Base-by-base conservation (phyloP, 2,888 invertebrate species). In the Hipparchia sbordonii region DNA sequence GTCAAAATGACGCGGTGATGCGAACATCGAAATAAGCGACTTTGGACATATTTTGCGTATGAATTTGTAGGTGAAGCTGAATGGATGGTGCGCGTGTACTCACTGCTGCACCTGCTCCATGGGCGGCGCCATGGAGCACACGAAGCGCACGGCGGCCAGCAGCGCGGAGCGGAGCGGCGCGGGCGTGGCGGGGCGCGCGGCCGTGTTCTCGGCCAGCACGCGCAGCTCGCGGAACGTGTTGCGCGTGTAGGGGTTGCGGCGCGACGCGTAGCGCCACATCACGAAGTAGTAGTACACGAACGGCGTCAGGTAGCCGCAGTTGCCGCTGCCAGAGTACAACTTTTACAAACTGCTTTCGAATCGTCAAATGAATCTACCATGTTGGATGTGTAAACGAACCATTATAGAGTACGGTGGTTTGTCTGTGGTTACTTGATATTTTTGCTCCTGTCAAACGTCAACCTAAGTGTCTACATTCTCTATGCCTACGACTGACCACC, bases 271-370 rank as follows among this genome's bases (percentile, higher is more conserved):
- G 76, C 99, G 96, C 92, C 92, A 95, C 75, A 96, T 96, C 82
- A 99, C 94, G 93, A 99, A 99, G 88, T 99, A 98, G 92, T 99
- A 99, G 95, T 99, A 99, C 83, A 99, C 96, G 91, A 99, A 97
- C 62, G 99, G 99, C 12, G 98, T 97, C 84, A 99, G 94, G 73
- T 99, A 93, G 48, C 97, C 97, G 84, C 97, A 97, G 90, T 96
- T 96, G 48, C 99, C 99, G 90, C 99, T 99, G 94, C 0, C 56
- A n/a, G 60, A 10, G 2, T 33, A 10, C 39, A 10, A 9, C 8
- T n/a, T 3, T 2, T 6, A 6, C 8, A 8, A 62, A 6, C 54
- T 33, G 39, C 56, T 45, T 8, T 39, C 39, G 39, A 4, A 39
- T 39, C 23, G 23, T 23, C 23, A 23, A 23, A 23, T 23, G 23